These are phyloP conservation scores for Cyrtorhinus lividipennis DNA, from an alignment of 1,140 invertebrate species.

Conservation along the genomic window DNA sequence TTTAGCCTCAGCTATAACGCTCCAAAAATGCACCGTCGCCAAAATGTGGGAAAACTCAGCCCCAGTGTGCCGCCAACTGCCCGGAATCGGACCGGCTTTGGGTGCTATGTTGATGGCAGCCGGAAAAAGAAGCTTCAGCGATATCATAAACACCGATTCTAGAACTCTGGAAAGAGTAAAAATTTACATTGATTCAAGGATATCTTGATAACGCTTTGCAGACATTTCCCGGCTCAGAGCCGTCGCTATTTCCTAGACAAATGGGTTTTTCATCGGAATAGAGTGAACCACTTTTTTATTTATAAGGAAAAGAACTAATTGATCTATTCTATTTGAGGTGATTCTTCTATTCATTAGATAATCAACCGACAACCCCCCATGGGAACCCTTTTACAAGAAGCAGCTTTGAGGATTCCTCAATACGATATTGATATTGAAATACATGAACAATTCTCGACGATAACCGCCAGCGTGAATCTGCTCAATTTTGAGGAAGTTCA, in stretches of 20 bases:
- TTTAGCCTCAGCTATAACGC: slow-evolving; percentile 41
- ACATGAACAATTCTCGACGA: neutral
- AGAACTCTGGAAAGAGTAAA: slow-evolving; percentile 56
- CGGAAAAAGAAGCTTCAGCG: slow-evolving; percentile 48
- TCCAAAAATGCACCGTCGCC: slow-evolving; percentile 49
- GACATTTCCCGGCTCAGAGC: slow-evolving; percentile 28
- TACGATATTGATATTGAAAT: slow-evolving; percentile 22
- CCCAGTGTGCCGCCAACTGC: slow-evolving; percentile 52
- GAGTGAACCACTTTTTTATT: no score
- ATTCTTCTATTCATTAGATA: no score
- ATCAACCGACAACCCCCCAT: slow-evolving; percentile 27
- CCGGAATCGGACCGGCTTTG: slow-evolving; percentile 49
- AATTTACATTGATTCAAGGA: no score
- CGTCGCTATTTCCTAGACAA: no score
- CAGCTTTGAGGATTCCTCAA: slow-evolving; percentile 24
- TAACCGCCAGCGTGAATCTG: neutral
- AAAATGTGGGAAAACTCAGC: slow-evolving; percentile 61
- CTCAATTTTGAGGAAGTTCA: neutral
- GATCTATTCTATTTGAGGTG: no score
- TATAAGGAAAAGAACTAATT: no score
- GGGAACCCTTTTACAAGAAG: slow-evolving; percentile 27
- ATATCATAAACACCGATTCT: slow-evolving; percentile 48
- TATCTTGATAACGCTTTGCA: neutral
- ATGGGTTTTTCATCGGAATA: no score
- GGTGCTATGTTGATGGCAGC: slow-evolving; percentile 46